Evolutionary conservation across 2,113 vertebrate genomes (phyloP).

Genomic region (Procavia capensis): DNA sequence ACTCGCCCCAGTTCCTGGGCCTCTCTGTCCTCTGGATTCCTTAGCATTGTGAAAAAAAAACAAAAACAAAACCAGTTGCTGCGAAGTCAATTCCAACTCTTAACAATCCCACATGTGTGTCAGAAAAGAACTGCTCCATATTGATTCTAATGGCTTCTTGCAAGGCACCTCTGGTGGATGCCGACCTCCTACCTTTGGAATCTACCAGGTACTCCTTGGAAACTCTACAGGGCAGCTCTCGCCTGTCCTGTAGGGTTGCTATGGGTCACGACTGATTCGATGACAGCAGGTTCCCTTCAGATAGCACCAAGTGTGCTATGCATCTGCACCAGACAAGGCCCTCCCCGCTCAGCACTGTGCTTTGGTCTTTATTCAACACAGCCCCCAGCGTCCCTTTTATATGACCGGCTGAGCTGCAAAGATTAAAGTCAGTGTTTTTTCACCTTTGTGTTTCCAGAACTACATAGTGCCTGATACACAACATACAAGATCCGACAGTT

Average conservation of each 20-base stretch:
- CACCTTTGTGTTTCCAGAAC: not conserved
- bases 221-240: too few relatives aligned
- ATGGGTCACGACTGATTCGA: too few relatives aligned
- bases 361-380: not conserved
- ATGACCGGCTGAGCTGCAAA: not conserved
- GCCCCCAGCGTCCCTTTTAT: not conserved
- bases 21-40: not conserved
- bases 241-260: too few relatives aligned
- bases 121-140: too few relatives aligned
- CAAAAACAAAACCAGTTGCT: too few relatives aligned
- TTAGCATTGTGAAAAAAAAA: not conserved
- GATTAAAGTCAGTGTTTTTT: not conserved
- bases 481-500: too few relatives aligned
- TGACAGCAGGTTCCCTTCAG: too few relatives aligned
- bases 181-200: not conserved
- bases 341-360: not conserved
- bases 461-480: not conserved
- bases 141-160: not conserved
- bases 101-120: too few relatives aligned
- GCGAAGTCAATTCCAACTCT: too few relatives aligned
- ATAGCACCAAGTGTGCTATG: not conserved
- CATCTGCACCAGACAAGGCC: not conserved
- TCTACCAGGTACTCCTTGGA: too few relatives aligned
- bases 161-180: not conserved
- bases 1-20: not conserved